Evolutionary conservation across 2,113 vertebrate species (phyloP).

Genomic region (Leucopsar rothschildi): DNA sequence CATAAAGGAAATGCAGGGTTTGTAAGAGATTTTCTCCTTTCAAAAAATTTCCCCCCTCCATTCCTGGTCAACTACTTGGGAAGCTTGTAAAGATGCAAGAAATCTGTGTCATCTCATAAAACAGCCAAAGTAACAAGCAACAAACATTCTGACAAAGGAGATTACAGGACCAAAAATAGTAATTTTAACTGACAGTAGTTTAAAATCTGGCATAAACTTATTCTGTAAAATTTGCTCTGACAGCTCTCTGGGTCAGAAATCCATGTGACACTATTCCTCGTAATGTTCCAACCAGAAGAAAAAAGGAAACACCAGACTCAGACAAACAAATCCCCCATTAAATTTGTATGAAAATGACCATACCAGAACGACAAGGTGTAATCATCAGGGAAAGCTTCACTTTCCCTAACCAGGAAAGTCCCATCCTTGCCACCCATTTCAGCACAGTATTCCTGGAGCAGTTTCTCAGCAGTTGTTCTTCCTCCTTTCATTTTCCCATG

Average conservation of each 20-base stretch:
- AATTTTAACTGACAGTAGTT: neutral
- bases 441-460: constrained; percentile 87
- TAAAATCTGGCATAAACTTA: neutral
- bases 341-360: neutral
- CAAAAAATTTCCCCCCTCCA: neutral
- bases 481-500: constrained; percentile 87
- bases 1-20: neutral
- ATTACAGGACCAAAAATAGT: neutral
- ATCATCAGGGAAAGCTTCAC: constrained; percentile 80
- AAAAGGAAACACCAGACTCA: neutral
- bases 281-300: neutral
- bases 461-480: constrained; percentile 83
- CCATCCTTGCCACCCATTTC: constrained; percentile 87
- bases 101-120: neutral
- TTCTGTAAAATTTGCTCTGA: neutral
- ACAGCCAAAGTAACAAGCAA: neutral
- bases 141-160: neutral
- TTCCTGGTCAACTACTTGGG: neutral
- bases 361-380: constrained; percentile 97
- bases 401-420: constrained; percentile 91
- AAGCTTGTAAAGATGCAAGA: neutral
- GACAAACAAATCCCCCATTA: neutral
- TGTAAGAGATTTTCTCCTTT: neutral
- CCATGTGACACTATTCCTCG: neutral
- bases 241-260: neutral